Conservation (phyloP, 2,888 invertebrate species). For the Eustalomyia histrio region DNA sequence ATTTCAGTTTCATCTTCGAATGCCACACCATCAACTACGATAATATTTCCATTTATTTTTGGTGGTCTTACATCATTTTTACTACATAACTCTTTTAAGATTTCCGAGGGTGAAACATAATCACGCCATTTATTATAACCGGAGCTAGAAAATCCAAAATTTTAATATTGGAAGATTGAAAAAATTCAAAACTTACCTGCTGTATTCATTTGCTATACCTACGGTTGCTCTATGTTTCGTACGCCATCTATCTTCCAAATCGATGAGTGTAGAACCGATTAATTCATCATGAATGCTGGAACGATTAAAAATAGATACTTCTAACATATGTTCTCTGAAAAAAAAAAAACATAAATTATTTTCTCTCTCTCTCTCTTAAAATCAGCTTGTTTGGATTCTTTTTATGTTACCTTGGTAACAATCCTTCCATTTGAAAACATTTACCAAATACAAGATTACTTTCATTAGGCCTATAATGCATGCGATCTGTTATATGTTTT, state of each 20-base stretch:
- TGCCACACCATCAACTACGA: conserved; percentile 80
- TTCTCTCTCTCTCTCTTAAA: no score
- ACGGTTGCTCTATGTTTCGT: conserved; percentile 88
- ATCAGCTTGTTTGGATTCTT: no score
- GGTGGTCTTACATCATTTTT: conserved; percentile 84
- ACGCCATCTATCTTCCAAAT: conserved; percentile 92
- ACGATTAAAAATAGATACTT: conserved; percentile 87
- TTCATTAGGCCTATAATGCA: conserved; percentile 86
- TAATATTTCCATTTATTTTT: conserved; percentile 80
- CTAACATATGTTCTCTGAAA: conserved; percentile 89
- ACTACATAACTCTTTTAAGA: conserved; percentile 86
- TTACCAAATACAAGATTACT: conserved; percentile 91
- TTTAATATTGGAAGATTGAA: background rate
- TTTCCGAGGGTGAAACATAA: conserved; percentile 84
- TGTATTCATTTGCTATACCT: conserved; percentile 87
- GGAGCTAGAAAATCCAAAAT: conserved; percentile 72
- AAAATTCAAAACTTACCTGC: conserved; percentile 81
- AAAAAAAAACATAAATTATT: no score
- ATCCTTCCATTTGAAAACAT: conserved; percentile 80
- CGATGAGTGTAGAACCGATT: conserved; percentile 91
- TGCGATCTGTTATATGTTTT: conserved; percentile 84
- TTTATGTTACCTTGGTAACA: conserved; percentile 74
- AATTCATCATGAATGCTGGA: conserved; percentile 86
- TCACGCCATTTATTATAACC: conserved; percentile 91
- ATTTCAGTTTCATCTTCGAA: conserved; percentile 75